Percentiles rank a stretch among this genome's conserved stretches.
phyloP scores from a whole-genome alignment of 2,888 invertebrate genomes.

The Acronicta psi region DNA sequence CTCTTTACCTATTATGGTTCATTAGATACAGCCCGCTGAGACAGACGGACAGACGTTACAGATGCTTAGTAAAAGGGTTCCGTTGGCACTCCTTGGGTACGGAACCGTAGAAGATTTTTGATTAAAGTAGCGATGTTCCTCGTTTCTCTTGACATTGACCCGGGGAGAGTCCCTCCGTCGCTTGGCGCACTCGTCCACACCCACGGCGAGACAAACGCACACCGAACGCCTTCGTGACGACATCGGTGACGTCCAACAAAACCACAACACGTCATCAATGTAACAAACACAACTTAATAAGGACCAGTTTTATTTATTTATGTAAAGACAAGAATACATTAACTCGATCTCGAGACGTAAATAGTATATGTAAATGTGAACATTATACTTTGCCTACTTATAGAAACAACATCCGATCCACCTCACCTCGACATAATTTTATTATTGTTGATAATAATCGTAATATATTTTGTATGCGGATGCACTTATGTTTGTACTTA shows the following conservation, averaged over 20 bases:
- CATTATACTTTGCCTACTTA: slow-evolving; percentile 6
- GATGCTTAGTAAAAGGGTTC: too few relatives aligned
- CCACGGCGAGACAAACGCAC: slow-evolving; percentile 11
- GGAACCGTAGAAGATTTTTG: too few relatives aligned
- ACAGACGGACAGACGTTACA: too few relatives aligned
- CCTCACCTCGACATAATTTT: too few relatives aligned
- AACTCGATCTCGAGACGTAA: slow-evolving; percentile 15
- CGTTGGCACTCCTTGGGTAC: too few relatives aligned
- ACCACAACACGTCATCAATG: slow-evolving; percentile 32
- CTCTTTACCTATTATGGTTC: too few relatives aligned
- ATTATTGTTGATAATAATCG: too few relatives aligned
- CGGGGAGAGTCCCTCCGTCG: slow-evolving; percentile 29
- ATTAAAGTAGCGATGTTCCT: slow-evolving; percentile 2
- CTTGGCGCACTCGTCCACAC: slow-evolving; percentile 9
- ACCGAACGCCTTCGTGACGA: slow-evolving; percentile 11
- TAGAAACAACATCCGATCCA: slow-evolving; percentile 1
- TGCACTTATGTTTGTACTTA: too few relatives aligned
- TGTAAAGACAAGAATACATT: slow-evolving; percentile 34
- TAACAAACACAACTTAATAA: slow-evolving; percentile 19
- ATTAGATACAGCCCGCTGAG: too few relatives aligned
- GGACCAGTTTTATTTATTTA: slow-evolving; percentile 37
- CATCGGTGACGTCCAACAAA: slow-evolving; percentile 32
- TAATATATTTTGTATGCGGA: too few relatives aligned
- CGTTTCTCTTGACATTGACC: slow-evolving; percentile 19
- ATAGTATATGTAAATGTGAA: too few relatives aligned